These are phyloP conservation scores for Chironomus riparius DNA, from an alignment of 2,888 invertebrate species.

Conservation along the genomic window DNA sequence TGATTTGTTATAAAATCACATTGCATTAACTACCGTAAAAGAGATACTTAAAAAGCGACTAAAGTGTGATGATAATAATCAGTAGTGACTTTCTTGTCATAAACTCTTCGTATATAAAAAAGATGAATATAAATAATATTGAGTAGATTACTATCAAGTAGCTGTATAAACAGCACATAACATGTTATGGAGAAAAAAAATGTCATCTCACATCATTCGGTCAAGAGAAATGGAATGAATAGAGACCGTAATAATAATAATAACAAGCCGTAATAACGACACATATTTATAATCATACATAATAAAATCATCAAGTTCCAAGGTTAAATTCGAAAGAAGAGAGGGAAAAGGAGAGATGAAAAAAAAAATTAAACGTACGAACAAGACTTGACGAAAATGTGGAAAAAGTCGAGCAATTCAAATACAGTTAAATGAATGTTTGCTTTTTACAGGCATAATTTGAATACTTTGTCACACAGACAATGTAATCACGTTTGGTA, in stretches of 20 bases:
- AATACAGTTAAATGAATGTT: not conserved
- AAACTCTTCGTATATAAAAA: no score
- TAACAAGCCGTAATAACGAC: not conserved
- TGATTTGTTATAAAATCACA: no score
- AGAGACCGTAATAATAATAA: not conserved
- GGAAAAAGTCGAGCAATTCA: not conserved
- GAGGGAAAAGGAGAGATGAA: not conserved
- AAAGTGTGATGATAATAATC: no score
- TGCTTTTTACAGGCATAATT: not conserved
- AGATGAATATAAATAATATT: no score
- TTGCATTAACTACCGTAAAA: no score
- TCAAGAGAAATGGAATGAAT: not conserved
- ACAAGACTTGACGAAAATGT: not conserved
- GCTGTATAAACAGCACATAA: not conserved
- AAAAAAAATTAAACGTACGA: not conserved
- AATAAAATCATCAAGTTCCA: slow-evolving; percentile 16
- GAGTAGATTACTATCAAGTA: no score
- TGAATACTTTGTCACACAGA: not conserved
- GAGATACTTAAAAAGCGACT: no score
- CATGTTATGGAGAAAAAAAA: not conserved
- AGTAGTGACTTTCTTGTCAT: no score
- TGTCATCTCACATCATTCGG: not conserved
- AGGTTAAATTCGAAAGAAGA: slow-evolving; percentile 12
- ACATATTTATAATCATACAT: not conserved
- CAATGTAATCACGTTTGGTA: no score